These are phyloP conservation scores for Archivesica marissinica DNA, from an alignment of 1,140 invertebrate species.

Conservation along the genomic window DNA sequence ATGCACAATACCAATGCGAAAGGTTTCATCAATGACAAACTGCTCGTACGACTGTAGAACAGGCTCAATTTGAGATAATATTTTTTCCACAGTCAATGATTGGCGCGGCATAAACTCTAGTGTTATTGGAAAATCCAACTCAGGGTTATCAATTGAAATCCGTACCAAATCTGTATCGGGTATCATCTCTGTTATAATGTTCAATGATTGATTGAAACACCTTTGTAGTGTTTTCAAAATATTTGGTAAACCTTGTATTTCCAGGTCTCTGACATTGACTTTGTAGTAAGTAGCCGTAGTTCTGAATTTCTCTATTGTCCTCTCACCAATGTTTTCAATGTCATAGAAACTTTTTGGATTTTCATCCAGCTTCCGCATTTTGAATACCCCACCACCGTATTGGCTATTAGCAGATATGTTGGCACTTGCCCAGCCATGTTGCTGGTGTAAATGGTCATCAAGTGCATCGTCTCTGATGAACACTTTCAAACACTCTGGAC, in stretches of 20 bases:
- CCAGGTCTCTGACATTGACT: not conserved
- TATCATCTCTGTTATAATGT: conserved; percentile 7
- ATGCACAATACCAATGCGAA: conserved; percentile 2
- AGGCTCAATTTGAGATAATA: conserved; percentile 17
- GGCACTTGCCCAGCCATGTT: not conserved
- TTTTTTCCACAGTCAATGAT: not conserved
- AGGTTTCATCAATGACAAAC: conserved; percentile 15
- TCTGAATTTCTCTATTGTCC: conserved; percentile 27
- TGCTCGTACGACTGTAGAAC: conserved; percentile 20
- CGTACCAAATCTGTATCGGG: conserved; percentile 4
- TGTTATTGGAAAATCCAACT: conserved; percentile 3
- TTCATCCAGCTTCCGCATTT: not conserved
- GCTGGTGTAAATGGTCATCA: conserved; percentile 18
- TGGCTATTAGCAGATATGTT: not conserved
- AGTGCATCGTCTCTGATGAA: not conserved
- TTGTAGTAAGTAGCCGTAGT: conserved; percentile 8
- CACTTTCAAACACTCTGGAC: conserved; percentile 22
- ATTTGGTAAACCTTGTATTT: not conserved
- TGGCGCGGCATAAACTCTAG: not conserved
- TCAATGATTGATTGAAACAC: not conserved
- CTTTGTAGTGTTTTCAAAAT: not conserved
- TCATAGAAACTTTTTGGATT: not conserved
- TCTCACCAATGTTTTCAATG: not conserved
- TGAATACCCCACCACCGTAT: not conserved
- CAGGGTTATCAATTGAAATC: not conserved